These are phyloP conservation scores for Nemurella pictetii DNA, from an alignment of 2,888 invertebrate species.

Conservation along the genomic window DNA sequence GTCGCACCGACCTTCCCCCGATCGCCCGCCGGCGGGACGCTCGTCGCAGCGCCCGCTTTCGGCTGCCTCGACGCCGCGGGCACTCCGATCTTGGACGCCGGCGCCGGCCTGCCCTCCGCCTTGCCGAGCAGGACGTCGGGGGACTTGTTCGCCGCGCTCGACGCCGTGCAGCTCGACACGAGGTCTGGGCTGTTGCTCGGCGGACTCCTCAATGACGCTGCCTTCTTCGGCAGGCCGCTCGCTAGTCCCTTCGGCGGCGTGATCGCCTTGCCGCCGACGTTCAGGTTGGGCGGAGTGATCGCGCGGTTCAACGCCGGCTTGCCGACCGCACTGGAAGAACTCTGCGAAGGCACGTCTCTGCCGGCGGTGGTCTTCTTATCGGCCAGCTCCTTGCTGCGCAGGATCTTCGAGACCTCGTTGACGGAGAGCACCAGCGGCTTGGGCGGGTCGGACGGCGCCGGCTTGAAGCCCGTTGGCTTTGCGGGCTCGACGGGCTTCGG, in stretches of 20 bases:
- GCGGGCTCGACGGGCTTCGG: not conserved
- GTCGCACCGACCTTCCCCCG: constrained; percentile 57
- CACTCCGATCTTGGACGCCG: not conserved
- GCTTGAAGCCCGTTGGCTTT: not conserved
- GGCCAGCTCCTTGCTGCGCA: not conserved
- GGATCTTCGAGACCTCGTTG: not conserved
- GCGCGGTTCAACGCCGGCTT: constrained; percentile 40
- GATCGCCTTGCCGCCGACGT: constrained; percentile 42
- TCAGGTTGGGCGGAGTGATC: constrained; percentile 46
- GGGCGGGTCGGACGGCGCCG: not conserved
- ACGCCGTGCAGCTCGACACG: constrained; percentile 66
- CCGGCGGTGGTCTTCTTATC: constrained; percentile 37
- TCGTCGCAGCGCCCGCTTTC: not conserved
- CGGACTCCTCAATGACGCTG: constrained; percentile 49
- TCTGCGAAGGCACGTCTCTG: constrained; percentile 44
- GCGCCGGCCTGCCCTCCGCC: not conserved
- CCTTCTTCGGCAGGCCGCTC: constrained; percentile 31
- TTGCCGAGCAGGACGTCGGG: constrained; percentile 47
- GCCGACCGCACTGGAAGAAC: constrained; percentile 52
- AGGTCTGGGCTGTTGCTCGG: constrained; percentile 69
- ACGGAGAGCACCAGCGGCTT: constrained; percentile 9
- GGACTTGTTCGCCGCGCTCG: constrained; percentile 45
- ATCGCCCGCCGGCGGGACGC: constrained; percentile 48
- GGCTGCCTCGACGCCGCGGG: not conserved
- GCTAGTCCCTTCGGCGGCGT: constrained; percentile 30